Evolutionary conservation across 2,888 invertebrate genomes (phyloP).

Genomic region (Lucinisca nassula): DNA sequence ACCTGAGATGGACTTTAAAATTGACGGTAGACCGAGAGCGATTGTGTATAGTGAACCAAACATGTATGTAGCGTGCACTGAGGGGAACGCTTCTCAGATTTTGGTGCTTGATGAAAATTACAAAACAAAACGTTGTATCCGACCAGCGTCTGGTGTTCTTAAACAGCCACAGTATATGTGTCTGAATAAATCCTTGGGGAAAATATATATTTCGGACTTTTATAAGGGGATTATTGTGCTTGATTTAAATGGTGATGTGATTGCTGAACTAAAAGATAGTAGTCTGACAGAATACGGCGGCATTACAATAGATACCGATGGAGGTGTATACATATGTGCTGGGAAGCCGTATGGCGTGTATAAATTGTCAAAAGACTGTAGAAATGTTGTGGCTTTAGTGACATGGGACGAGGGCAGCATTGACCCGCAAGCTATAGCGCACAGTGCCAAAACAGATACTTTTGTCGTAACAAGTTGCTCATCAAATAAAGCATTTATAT

Average conservation of each 20-base stretch:
- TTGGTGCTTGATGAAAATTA: constrained; percentile 38
- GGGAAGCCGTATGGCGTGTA: constrained; percentile 66
- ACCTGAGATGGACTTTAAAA: constrained; percentile 12
- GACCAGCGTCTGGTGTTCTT: constrained; percentile 42
- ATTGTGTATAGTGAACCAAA: constrained; percentile 34
- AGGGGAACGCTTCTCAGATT: constrained; percentile 37
- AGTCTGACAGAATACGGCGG: constrained; percentile 57
- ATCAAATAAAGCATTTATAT: constrained; percentile 57
- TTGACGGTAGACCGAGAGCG: constrained; percentile 59
- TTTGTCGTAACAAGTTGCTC: constrained; percentile 57
- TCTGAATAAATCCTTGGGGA: constrained; percentile 15
- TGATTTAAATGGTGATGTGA: constrained; percentile 34
- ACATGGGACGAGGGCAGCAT: constrained; percentile 53
- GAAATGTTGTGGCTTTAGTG: constrained; percentile 27
- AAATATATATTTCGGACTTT: constrained; percentile 57
- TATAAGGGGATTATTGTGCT: constrained; percentile 55
- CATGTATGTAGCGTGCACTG: constrained; percentile 50
- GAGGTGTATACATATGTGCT: constrained; percentile 55
- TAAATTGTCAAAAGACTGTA: constrained; percentile 36
- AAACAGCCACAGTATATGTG: constrained; percentile 60
- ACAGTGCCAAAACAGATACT: constrained; percentile 18
- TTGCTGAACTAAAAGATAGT: constrained; percentile 32
- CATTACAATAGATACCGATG: constrained; percentile 49
- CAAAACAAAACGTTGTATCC: constrained; percentile 33
- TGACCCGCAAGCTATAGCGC: constrained; percentile 60